These are phyloP conservation scores for Corythoichthys intestinalis DNA, from an alignment of 2,113 vertebrate species.

Conservation along the genomic window DNA sequence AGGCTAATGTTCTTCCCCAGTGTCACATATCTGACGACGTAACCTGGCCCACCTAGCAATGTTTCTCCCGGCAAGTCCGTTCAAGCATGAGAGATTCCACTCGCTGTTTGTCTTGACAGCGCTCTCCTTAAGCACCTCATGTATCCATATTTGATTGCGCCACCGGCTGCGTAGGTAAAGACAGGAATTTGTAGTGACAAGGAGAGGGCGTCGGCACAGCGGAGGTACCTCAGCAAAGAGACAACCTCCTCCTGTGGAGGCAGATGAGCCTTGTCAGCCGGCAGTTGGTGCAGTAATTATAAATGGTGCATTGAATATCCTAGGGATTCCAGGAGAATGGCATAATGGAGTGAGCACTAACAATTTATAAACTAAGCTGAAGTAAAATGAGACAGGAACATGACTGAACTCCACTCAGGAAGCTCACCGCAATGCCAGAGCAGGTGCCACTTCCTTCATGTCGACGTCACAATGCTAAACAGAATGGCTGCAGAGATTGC, in stretches of 20 bases:
- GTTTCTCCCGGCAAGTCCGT: background rate
- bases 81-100: conserved; percentile 35
- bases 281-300: conserved; percentile 74
- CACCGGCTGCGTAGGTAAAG: conserved; percentile 71
- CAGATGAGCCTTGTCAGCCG: conserved; percentile 70
- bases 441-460: background rate
- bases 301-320: conserved; percentile 64
- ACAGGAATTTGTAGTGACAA: conserved; percentile 66
- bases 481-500: conserved; percentile 2
- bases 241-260: conserved; percentile 55
- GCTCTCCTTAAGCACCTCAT: conserved; percentile 59
- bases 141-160: conserved; percentile 67
- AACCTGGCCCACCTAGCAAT: conserved; percentile 6
- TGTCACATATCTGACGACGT: background rate
- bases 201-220: conserved; percentile 57
- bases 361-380: conserved; percentile 66
- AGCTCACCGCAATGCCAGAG: background rate
- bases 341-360: conserved; percentile 65
- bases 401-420: conserved; percentile 3
- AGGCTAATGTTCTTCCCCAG: conserved; percentile 4
- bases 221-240: conserved; percentile 61
- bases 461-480: background rate
- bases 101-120: conserved; percentile 50
- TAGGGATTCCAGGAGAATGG: conserved; percentile 59
- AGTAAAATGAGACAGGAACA: conserved; percentile 24